Base-by-base conservation (phyloP, 2,797 vertebrate genomes). In the Antennarius maculatus region DNA sequence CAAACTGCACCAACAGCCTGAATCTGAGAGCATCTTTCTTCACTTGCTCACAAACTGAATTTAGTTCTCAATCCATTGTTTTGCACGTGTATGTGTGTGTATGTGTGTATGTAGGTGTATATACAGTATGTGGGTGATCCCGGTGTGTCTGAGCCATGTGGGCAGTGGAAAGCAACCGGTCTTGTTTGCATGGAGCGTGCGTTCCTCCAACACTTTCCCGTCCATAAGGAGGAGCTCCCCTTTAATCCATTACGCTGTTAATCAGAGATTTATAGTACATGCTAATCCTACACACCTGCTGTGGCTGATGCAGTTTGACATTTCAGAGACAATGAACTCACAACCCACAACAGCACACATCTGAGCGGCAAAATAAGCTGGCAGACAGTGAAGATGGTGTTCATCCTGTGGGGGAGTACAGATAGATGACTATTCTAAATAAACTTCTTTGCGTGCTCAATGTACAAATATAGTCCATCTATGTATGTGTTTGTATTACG, bases 231-330 rank as follows among this genome's bases (percentile, higher is more conserved):
- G 49, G 6, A 71, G 31, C 67, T 61, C 37, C 48, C 48, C 58
- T 81, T 80, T 74, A 84, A 77, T 67, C 77, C 61, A 63, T 68
- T 80, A 66, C 59, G 45, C 65, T 62, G 64, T 79, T 77, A 86
- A 85, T 55, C 61, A 71, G 75, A 82, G 72, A 79, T 80, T 74
- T 78, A 76, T 76, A 71, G 70, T 63, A 79, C 58, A 71, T 77
- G 75, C 71, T 80, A 81, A 66, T 71, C 83, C 77, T 73, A 82
- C 79, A 66, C 82, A 85, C 71, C 83, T 84, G 77, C 78, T 80
- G 72, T 1, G 42, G 62, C 73, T 86, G 82, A 85, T 71, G 66
- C 77, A 63, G 62, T 53, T 64, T 81, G 84, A 83, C 79, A 86
- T 86, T 90, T 85, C 69, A 66, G 74, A 63, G 66, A 73, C 81